These are phyloP conservation scores for Pterois miles DNA, from an alignment of 2,797 vertebrate genomes.

Conservation along the genomic window DNA sequence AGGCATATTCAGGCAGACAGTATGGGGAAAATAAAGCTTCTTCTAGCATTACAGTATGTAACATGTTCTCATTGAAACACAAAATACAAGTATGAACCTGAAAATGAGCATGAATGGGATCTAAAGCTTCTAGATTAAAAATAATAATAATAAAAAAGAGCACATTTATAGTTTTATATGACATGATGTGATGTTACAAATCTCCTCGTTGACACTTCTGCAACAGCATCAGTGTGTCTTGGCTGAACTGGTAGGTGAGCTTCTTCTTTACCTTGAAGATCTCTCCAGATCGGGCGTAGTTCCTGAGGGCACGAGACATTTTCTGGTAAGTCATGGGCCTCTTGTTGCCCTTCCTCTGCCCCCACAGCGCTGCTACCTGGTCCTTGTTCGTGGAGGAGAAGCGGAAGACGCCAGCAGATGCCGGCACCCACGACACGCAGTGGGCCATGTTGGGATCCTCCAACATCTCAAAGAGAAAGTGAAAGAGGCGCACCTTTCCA, in stretches of 20 bases:
- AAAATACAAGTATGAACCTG: too few relatives aligned
- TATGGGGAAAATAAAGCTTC: too few relatives aligned
- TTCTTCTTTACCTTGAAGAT: constrained; percentile 88
- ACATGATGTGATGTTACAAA: constrained; percentile 17
- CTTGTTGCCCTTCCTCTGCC: constrained; percentile 84
- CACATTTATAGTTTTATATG: not conserved
- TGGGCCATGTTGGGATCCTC: constrained; percentile 84
- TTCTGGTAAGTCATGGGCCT: constrained; percentile 89
- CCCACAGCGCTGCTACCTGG: constrained; percentile 83
- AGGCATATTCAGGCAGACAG: too few relatives aligned
- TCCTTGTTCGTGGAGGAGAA: constrained; percentile 87
- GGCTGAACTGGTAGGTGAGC: constrained; percentile 85
- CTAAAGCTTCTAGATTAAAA: not conserved
- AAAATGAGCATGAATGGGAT: rapidly evolving
- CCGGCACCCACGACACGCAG: constrained; percentile 86
- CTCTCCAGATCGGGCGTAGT: constrained; percentile 84
- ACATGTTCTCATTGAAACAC: too few relatives aligned
- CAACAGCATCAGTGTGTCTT: constrained; percentile 72
- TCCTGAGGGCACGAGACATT: constrained; percentile 88
- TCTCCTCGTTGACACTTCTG: constrained; percentile 42
- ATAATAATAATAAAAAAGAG: not conserved
- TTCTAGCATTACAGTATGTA: too few relatives aligned
- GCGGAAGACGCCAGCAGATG: constrained; percentile 77
- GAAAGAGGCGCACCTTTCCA: constrained; percentile 83
- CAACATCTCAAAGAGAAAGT: constrained; percentile 87